Conservation (phyloP, 2,797 vertebrate species). For the Peromyscus nudipes region DNA sequence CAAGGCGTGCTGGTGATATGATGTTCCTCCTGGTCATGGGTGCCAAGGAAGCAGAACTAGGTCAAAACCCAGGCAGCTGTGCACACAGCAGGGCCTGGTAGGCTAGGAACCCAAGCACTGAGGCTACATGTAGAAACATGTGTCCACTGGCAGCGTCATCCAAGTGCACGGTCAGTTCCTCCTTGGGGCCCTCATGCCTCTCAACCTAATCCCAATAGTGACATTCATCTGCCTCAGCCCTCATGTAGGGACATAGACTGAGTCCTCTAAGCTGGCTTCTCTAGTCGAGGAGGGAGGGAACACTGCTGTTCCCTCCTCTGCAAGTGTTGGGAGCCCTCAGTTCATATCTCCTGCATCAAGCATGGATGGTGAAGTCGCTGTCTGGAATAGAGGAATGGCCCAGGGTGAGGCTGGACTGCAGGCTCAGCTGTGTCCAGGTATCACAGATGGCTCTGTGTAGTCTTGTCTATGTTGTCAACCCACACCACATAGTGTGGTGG, state of each 20-base stretch:
- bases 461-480: neutral
- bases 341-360: neutral
- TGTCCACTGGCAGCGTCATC: neutral
- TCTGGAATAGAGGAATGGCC: neutral
- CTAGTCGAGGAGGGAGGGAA: neutral
- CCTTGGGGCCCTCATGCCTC: neutral
- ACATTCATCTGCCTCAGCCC: neutral
- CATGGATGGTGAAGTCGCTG: neutral
- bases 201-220: neutral
- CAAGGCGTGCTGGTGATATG: neutral
- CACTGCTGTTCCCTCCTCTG: too few species aligned
- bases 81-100: neutral
- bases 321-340: neutral
- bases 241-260: neutral
- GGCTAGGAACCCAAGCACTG: neutral
- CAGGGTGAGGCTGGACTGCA: neutral
- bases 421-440: neutral
- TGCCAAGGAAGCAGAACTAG: neutral
- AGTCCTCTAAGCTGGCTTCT: neutral
- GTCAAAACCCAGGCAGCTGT: neutral
- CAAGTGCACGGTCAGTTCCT: fast-evolving
- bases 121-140: neutral
- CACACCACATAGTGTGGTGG: too few species aligned
- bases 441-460: neutral
- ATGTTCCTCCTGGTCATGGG: neutral